These are phyloP conservation scores for Dorcus parallelipipedus DNA, from an alignment of 2,888 invertebrate genomes.

Conservation along the genomic window DNA sequence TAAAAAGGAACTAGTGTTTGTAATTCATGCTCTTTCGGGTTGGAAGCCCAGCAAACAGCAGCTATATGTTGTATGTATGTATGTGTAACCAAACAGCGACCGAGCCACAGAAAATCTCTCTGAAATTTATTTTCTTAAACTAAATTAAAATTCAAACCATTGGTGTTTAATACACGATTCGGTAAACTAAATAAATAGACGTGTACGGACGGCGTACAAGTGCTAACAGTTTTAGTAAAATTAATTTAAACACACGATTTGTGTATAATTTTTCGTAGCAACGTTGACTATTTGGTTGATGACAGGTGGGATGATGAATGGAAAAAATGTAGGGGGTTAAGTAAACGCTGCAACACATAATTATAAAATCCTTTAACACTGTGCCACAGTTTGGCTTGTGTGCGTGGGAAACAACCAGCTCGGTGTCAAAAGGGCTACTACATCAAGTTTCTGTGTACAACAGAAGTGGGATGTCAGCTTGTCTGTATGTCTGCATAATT, in stretches of 20 bases:
- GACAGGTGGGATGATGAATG: slow-evolving; percentile 5
- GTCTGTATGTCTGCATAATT: no score
- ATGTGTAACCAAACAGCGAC: neutral
- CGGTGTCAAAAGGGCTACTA: no score
- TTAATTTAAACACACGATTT: neutral
- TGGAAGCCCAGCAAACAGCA: neutral
- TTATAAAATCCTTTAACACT: slow-evolving; percentile 31
- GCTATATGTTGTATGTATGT: no score
- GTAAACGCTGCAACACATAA: slow-evolving; percentile 18
- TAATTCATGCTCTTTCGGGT: neutral
- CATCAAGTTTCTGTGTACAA: no score
- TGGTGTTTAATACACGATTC: neutral
- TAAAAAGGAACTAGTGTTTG: neutral
- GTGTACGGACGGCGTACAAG: neutral
- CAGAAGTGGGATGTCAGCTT: no score
- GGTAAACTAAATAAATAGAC: neutral
- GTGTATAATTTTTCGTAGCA: neutral
- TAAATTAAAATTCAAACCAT: neutral
- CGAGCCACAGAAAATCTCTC: neutral
- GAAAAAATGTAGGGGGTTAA: slow-evolving; percentile 9
- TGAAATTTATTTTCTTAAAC: neutral
- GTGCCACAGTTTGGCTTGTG: slow-evolving; percentile 34
- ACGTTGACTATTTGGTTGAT: neutral
- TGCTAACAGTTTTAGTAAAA: neutral
- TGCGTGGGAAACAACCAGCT: slow-evolving; percentile 32